Conservation (phyloP, 2,888 invertebrate genomes). For the Calliopum simillimum region DNA sequence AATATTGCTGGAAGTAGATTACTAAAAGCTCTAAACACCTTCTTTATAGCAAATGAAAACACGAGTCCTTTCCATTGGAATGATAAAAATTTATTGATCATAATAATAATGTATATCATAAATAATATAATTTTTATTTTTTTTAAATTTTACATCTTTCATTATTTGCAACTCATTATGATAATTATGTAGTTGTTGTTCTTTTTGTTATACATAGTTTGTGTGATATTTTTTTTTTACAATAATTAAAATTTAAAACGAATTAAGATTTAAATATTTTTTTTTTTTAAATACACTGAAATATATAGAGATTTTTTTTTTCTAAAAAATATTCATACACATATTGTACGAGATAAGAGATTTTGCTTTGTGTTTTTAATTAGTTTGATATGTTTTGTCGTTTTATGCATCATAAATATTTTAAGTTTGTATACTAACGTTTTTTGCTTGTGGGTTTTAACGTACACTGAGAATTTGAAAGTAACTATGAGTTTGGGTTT, state of each 20-base stretch:
- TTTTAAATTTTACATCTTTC: constrained; percentile 21
- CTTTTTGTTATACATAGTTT: no score
- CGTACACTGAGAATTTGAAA: background rate
- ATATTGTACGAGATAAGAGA: constrained; percentile 10
- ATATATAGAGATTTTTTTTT: background rate
- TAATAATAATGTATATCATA: constrained; percentile 48
- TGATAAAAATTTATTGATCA: constrained; percentile 63
- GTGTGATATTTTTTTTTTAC: no score
- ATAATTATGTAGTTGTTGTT: background rate
- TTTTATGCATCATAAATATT: constrained; percentile 16
- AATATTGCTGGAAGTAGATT: no score
- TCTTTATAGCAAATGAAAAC: constrained; percentile 21
- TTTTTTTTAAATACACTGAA: constrained; percentile 2
- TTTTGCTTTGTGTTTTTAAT: constrained; percentile 2
- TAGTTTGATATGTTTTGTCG: constrained; percentile 38
- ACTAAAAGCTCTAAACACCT: no score
- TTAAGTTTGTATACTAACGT: constrained; percentile 48
- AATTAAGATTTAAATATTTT: background rate
- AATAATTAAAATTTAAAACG: no score
- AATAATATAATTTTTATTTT: constrained; percentile 20
- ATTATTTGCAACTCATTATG: constrained; percentile 7
- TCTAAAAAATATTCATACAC: constrained; percentile 11
- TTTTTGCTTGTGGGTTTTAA: constrained; percentile 27
- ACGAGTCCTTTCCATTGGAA: constrained; percentile 56
- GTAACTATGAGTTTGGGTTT: background rate